These are phyloP conservation scores for Minunthozetes semirufus DNA, from an alignment of 2,888 invertebrate species.

Conservation along the genomic window DNA sequence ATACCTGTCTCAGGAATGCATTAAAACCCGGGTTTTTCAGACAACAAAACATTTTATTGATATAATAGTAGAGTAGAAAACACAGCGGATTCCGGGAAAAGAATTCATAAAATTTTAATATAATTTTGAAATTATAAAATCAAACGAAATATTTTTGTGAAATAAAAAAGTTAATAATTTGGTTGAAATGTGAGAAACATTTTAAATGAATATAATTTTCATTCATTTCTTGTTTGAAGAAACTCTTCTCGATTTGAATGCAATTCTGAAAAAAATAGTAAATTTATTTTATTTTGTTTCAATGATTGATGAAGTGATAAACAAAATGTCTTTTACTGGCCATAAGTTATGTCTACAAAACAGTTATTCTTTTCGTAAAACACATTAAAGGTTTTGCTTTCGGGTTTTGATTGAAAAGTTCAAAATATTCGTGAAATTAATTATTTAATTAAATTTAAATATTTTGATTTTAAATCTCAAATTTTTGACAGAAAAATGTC, in stretches of 20 bases:
- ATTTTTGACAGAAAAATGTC: too few relatives aligned
- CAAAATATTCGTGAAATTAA: too few relatives aligned
- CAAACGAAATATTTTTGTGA: neutral
- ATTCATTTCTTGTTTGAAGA: too few relatives aligned
- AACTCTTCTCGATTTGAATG: neutral
- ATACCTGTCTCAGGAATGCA: neutral
- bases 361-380: neutral
- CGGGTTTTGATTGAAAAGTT: neutral
- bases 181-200: too few relatives aligned
- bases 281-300: neutral
- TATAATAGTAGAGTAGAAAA: neutral
- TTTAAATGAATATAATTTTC: too few relatives aligned
- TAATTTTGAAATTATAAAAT: neutral
- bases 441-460: too few relatives aligned
- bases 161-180: neutral
- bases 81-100: neutral
- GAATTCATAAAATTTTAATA: slow-evolving; percentile 20
- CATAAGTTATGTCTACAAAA: neutral
- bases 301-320: neutral
- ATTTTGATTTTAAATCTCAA: too few relatives aligned
- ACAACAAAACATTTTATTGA: neutral
- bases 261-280: neutral
- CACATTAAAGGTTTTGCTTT: neutral
- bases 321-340: neutral
- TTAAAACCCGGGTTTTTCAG: neutral